Conservation (phyloP, 2,888 invertebrate species). For the Plagodis dolabraria region DNA sequence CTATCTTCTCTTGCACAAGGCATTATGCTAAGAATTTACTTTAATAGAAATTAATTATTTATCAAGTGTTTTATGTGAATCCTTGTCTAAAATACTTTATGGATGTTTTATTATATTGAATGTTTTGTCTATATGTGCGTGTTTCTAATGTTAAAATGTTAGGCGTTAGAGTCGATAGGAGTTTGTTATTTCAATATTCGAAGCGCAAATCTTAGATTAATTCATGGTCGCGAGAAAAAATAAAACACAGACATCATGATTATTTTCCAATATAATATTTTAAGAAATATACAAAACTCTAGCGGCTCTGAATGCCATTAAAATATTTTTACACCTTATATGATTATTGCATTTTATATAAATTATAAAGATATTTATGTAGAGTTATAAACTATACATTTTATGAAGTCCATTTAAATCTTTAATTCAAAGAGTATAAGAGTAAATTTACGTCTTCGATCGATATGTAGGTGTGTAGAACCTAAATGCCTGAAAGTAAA, state of each 20-base stretch:
- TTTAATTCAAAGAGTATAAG: slow-evolving; percentile 5
- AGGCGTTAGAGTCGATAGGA: slow-evolving; percentile 9
- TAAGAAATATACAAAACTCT: not conserved
- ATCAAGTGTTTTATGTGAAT: slow-evolving; percentile 14
- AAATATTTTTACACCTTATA: slow-evolving; percentile 18
- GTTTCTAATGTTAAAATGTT: slow-evolving; percentile 3
- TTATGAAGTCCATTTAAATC: slow-evolving; percentile 19
- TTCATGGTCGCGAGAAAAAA: too few relatives aligned
- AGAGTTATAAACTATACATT: slow-evolving; percentile 25
- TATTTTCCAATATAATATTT: not conserved
- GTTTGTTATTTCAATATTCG: slow-evolving; percentile 1
- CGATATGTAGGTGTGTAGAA: slow-evolving; percentile 31
- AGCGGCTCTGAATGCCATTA: slow-evolving; percentile 18
- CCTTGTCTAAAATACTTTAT: slow-evolving; percentile 3
- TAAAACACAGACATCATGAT: too few relatives aligned
- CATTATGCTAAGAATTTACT: slow-evolving; percentile 15
- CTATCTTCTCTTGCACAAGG: slow-evolving; percentile 35
- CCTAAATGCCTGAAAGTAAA: not conserved
- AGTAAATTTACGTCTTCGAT: slow-evolving; percentile 29
- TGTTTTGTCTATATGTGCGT: slow-evolving; percentile 13
- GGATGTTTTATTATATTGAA: slow-evolving; percentile 14
- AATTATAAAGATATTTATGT: slow-evolving; percentile 18
- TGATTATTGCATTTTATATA: slow-evolving; percentile 31
- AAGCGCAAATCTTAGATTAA: too few relatives aligned
- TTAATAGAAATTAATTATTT: slow-evolving; percentile 11